Percentiles rank a stretch among this genome's conserved stretches.
These are phyloP conservation scores for Synergus gifuensis DNA, from an alignment of 2,888 invertebrate genomes.

Conservation along the genomic window DNA sequence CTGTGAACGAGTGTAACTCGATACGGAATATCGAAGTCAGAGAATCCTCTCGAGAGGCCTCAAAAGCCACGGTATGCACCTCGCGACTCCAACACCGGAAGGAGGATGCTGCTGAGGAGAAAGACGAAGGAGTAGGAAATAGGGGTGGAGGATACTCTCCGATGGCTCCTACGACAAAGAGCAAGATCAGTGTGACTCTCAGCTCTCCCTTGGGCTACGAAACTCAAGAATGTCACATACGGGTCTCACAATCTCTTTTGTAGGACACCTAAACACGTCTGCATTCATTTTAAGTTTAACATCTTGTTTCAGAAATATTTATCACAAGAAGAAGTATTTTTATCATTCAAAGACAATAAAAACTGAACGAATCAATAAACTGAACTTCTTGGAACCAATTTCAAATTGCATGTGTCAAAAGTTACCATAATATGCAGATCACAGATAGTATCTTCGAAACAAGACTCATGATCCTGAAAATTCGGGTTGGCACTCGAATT, in stretches of 20 bases:
- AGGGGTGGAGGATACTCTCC: slow-evolving; percentile 66
- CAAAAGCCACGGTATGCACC: slow-evolving; percentile 66
- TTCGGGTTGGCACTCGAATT: slow-evolving; percentile 51
- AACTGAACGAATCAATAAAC: no score
- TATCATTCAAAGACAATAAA: background rate
- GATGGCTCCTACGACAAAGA: slow-evolving; percentile 71
- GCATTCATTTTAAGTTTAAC: slow-evolving; percentile 25
- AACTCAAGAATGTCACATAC: slow-evolving; percentile 47
- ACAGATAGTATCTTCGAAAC: background rate
- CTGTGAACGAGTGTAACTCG: slow-evolving; percentile 67
- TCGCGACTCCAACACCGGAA: slow-evolving; percentile 58
- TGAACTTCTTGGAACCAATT: no score
- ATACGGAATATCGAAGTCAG: slow-evolving; percentile 65
- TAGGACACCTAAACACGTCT: slow-evolving; percentile 38
- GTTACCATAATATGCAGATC: no score
- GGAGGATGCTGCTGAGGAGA: slow-evolving; percentile 51
- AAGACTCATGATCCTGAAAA: background rate
- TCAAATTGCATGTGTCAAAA: no score
- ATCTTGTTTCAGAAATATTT: background rate
- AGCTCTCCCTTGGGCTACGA: slow-evolving; percentile 66
- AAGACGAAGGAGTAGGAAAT: slow-evolving; percentile 46
- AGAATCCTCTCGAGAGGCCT: slow-evolving; percentile 64
- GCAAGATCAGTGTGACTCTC: slow-evolving; percentile 74
- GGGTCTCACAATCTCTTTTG: slow-evolving; percentile 58
- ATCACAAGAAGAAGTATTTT: background rate